Base-by-base conservation (phyloP, 2,888 invertebrate species). In the Neoascia interrupta region DNA sequence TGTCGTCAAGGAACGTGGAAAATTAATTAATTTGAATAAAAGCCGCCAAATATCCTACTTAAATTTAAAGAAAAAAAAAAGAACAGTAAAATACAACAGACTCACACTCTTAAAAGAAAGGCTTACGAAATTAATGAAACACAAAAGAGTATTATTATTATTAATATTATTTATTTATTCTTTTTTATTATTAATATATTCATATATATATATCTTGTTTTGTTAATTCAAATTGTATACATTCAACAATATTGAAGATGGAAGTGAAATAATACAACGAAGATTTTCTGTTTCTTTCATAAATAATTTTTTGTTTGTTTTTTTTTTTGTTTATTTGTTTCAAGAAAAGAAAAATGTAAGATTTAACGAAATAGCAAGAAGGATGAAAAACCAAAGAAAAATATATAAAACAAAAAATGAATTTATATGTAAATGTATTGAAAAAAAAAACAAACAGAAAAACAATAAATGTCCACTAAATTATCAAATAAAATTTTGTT, bases 61-160 rank as follows among this genome's bases (percentile, higher is more conserved):
- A 31, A 31, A 31, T 8, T 31, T 31, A n/a, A 31, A 31, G 8
- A n/a, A 31, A 26, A 26, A 26, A 8, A 26, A 31, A 31, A 31
- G 31, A 31, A n/a, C 3, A 31, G n/a, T 31, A 8, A 3, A 31
- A 31, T 4, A 6, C 31, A 31, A 31, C 31, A n/a, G 60, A 79
- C 72, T 73, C 49, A 75, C 41, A 76, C 31, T n/a, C 8, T 31
- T 6, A 31, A 31, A 68, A 74, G 23, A 64, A 79, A 79, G 79
- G 79, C 79, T 79, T 79, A 73, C 60, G 54, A 73, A 79, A 79
- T 79, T 79, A 73, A 61, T 60, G 73, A 73, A 73, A 73, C 73
- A 79, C 73, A 79, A 79, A 79, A 68, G 73, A 79, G 79, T 79
- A 79, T 79, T 79, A 79, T 79, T 79, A 79, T 68, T 79, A 73